A percentile compares a stretch with the other conserved stretches of the same genome.
These are phyloP conservation scores for Phyllotreta striolata DNA, from an alignment of 2,888 invertebrate genomes.

Conservation along the genomic window DNA sequence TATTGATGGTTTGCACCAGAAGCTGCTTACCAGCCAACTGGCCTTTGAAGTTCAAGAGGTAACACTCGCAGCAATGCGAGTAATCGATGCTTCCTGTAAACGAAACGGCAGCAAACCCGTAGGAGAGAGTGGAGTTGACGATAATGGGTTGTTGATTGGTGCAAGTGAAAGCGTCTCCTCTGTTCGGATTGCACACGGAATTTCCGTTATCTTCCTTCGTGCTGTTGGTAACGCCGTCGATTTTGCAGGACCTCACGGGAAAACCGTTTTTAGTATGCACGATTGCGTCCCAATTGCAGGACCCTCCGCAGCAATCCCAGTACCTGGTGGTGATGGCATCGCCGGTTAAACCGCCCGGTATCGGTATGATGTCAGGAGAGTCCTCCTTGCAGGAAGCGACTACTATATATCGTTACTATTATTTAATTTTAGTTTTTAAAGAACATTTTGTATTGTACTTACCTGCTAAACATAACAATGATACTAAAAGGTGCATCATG, in stretches of 20 bases:
- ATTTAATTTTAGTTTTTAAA: no score
- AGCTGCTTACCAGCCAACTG: slow-evolving; percentile 35
- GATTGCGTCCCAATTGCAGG: slow-evolving; percentile 36
- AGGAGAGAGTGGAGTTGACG: slow-evolving; percentile 32
- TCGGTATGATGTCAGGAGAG: slow-evolving; percentile 25
- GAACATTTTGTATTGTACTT: no score
- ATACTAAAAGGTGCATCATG: no score
- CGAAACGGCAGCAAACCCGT: slow-evolving; percentile 39
- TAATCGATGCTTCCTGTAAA: slow-evolving; percentile 36
- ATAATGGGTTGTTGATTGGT: slow-evolving; percentile 31
- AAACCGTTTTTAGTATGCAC: slow-evolving; percentile 17
- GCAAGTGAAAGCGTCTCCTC: slow-evolving; percentile 36
- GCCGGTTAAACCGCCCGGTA: slow-evolving; percentile 30
- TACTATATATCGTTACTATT: no score
- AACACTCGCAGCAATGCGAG: slow-evolving; percentile 39
- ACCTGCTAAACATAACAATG: no score
- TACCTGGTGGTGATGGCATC: slow-evolving; percentile 34
- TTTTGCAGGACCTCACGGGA: slow-evolving; percentile 32
- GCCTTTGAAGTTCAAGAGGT: slow-evolving; percentile 39
- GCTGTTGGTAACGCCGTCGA: slow-evolving; percentile 26
- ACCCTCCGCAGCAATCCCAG: slow-evolving; percentile 38
- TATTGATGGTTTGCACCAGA: slow-evolving; percentile 41
- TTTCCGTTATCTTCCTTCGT: slow-evolving; percentile 23
- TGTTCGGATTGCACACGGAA: slow-evolving; percentile 31
- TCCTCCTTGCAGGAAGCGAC: not conserved